phyloP scores from a whole-genome alignment of 1,140 invertebrate species.

The Nasonia giraulti region DNA sequence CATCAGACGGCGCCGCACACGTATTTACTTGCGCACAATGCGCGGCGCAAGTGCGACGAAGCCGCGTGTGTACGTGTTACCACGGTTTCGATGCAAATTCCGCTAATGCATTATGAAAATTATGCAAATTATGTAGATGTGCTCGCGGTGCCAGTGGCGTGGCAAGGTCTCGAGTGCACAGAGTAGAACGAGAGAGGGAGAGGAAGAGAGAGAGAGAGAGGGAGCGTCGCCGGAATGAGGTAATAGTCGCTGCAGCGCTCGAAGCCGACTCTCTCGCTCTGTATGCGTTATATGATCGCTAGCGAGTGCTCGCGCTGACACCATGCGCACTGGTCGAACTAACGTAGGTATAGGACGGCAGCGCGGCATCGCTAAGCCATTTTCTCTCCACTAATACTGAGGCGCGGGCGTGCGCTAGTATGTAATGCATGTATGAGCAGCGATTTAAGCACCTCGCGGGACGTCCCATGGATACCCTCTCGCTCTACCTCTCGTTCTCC shows the following conservation, averaged over 20 bases:
- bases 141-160: not conserved
- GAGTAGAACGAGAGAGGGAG: not conserved
- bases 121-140: conserved; percentile 59
- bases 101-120: conserved; percentile 65
- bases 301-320: too few species aligned
- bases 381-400: conserved; percentile 8
- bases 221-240: not conserved
- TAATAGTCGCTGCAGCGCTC: conserved; percentile 11
- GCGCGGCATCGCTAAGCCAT: not conserved
- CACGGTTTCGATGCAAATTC: conserved; percentile 57
- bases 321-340: too few species aligned
- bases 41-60: not conserved
- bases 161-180: conserved; percentile 8
- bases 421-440: conserved; percentile 38
- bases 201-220: not conserved
- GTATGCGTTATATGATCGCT: conserved; percentile 9
- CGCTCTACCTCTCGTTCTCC: too few species aligned
- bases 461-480: conserved; percentile 17
- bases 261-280: not conserved
- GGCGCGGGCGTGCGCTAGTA: not conserved
- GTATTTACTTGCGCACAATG: not conserved
- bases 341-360: not conserved
- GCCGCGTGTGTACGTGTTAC: not conserved
- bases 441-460: conserved; percentile 40
- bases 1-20: not conserved